Percentiles rank a stretch among this genome's conserved stretches.
These are phyloP conservation scores for Cephalotes varians DNA, from an alignment of 2,888 invertebrate species.

Conservation along the genomic window DNA sequence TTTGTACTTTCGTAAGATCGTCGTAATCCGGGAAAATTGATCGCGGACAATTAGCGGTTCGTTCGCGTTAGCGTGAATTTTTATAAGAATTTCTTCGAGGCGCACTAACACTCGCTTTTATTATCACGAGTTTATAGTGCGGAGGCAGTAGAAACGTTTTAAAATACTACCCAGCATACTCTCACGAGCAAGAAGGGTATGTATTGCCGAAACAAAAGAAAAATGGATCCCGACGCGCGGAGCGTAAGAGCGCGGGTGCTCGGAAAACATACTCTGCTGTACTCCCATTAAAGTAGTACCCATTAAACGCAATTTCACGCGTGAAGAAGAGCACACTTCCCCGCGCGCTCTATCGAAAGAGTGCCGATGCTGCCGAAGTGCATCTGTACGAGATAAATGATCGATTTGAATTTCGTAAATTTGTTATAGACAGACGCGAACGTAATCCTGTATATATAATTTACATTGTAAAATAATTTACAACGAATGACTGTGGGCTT, in stretches of 20 bases:
- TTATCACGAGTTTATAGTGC: slow-evolving; percentile 2
- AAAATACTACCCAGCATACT: slow-evolving; percentile 17
- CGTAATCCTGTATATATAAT: too few relatives aligned
- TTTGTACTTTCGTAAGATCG: not conserved
- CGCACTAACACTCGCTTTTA: slow-evolving; percentile 9
- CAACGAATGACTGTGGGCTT: too few relatives aligned
- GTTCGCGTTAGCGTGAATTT: slow-evolving; percentile 11
- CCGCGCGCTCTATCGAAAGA: not conserved
- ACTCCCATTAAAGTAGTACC: slow-evolving; percentile 27
- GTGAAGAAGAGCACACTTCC: not conserved
- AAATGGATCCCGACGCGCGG: not conserved
- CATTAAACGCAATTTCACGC: slow-evolving; percentile 36
- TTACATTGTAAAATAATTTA: not conserved
- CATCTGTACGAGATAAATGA: not conserved
- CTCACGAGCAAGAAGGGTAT: slow-evolving; percentile 7
- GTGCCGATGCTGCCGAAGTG: not conserved
- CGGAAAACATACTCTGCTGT: slow-evolving; percentile 20
- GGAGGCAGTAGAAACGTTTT: slow-evolving; percentile 12
- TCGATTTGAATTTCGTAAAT: not conserved
- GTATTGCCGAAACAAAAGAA: slow-evolving; percentile 19
- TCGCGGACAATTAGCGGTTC: slow-evolving; percentile 20
- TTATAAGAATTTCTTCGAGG: slow-evolving; percentile 7
- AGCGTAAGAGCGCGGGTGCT: not conserved
- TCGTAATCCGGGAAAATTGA: slow-evolving; percentile 19
- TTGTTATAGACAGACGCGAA: not conserved